Evolutionary conservation across 2,797 vertebrate genomes (phyloP).

Genomic region (Neosalanx taihuensis): DNA sequence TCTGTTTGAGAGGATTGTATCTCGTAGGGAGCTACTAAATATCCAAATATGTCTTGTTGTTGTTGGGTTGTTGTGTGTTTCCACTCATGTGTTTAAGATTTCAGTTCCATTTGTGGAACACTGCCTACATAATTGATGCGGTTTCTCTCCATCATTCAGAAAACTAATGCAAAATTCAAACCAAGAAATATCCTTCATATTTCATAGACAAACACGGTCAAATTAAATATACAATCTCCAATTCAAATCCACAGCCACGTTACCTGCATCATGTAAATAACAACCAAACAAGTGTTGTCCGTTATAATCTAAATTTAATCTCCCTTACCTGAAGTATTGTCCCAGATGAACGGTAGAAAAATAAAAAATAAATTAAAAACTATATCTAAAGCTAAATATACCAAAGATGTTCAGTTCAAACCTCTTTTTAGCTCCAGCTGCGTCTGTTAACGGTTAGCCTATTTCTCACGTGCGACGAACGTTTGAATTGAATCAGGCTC

Average conservation of each 20-base stretch:
- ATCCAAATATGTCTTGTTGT: not conserved
- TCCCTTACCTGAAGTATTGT: slow-evolving; percentile 69
- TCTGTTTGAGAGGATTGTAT: not conserved
- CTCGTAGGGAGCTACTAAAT: not conserved
- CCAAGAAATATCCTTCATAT: slow-evolving; percentile 25
- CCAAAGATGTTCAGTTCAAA: slow-evolving; percentile 49
- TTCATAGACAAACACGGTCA: not conserved
- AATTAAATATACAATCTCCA: not conserved
- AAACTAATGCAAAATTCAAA: slow-evolving; percentile 48
- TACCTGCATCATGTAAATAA: not conserved
- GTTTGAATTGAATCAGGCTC: slow-evolving; percentile 25
- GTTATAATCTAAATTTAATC: slow-evolving; percentile 11
- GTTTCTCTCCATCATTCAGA: slow-evolving; percentile 25
- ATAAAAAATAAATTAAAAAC: slow-evolving; percentile 29
- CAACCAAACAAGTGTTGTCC: not conserved
- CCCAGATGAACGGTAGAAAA: slow-evolving; percentile 36
- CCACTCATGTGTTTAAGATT: slow-evolving; percentile 41
- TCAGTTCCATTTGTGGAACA: slow-evolving; percentile 24
- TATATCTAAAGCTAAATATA: slow-evolving; percentile 23
- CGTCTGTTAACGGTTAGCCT: slow-evolving; percentile 19
- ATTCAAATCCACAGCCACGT: not conserved
- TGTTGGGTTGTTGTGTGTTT: slow-evolving; percentile 38
- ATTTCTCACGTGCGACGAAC: slow-evolving; percentile 23
- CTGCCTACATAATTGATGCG: slow-evolving; percentile 27
- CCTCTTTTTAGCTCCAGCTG: slow-evolving; percentile 54